phyloP scores from a whole-genome alignment of 2,113 vertebrate genomes.

The Carettochelys insculpta region DNA sequence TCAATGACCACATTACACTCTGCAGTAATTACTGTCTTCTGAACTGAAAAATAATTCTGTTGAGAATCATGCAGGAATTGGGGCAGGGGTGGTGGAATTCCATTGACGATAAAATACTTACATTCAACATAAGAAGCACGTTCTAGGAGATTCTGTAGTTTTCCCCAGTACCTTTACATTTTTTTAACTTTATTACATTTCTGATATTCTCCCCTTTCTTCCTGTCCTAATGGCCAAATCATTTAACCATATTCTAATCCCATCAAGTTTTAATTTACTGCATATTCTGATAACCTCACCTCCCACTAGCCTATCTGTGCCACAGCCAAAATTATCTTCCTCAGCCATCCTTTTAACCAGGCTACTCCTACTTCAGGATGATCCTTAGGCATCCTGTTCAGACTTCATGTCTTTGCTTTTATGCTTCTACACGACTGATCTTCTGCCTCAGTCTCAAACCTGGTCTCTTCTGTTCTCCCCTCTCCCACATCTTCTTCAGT shows the following conservation, averaged over 20 bases:
- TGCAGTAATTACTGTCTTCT: not conserved
- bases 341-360: constrained; percentile 17
- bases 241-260: not conserved
- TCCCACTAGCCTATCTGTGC: not conserved
- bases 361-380: not conserved
- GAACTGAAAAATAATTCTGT: not conserved
- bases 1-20: not conserved
- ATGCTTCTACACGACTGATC: not conserved
- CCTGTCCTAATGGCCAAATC: not conserved
- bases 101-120: not conserved
- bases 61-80: not conserved
- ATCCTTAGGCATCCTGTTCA: not conserved
- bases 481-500: not conserved
- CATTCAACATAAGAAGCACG: not conserved
- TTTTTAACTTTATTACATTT: not conserved
- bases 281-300: not conserved
- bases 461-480: not conserved
- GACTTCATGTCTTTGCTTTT: not conserved
- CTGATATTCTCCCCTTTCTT: not conserved
- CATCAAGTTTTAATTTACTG: not conserved
- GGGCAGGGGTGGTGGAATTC: not conserved
- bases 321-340: not conserved
- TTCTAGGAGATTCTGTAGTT: not conserved
- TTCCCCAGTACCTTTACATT: not conserved
- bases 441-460: not conserved